Conservation (phyloP, 2,888 invertebrate species). For the Arrhopalites spinosus region DNA sequence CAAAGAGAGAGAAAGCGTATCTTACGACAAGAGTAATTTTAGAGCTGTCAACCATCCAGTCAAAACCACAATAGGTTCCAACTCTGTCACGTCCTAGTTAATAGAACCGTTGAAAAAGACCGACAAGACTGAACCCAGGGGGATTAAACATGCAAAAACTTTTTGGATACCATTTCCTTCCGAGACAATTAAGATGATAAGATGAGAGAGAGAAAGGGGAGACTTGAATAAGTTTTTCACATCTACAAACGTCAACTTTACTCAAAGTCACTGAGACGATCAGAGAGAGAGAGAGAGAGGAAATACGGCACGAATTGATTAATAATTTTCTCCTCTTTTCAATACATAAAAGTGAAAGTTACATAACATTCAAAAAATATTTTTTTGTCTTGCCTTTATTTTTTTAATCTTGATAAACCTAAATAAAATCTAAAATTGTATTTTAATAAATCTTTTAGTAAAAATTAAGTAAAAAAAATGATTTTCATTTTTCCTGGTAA, state of each 20-base stretch:
- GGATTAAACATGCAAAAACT: neutral
- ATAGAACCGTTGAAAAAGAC: neutral
- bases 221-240: neutral
- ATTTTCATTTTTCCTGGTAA: too few species aligned
- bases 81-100: neutral
- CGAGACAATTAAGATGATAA: slow-evolving; percentile 7
- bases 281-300: neutral
- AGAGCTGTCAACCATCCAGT: neutral
- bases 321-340: too few species aligned
- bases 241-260: neutral
- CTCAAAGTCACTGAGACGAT: neutral
- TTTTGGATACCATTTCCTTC: too few species aligned
- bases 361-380: too few species aligned
- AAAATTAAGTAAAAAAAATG: too few species aligned
- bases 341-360: too few species aligned
- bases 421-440: too few species aligned
- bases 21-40: neutral
- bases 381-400: too few species aligned
- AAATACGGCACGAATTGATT: too few species aligned
- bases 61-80: too few species aligned
- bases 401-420: too few species aligned
- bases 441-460: too few species aligned
- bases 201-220: neutral
- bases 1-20: neutral
- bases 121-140: neutral